Evolutionary conservation across 2,888 invertebrate genomes (phyloP).

Genomic region (Eupithecia vulgata): DNA sequence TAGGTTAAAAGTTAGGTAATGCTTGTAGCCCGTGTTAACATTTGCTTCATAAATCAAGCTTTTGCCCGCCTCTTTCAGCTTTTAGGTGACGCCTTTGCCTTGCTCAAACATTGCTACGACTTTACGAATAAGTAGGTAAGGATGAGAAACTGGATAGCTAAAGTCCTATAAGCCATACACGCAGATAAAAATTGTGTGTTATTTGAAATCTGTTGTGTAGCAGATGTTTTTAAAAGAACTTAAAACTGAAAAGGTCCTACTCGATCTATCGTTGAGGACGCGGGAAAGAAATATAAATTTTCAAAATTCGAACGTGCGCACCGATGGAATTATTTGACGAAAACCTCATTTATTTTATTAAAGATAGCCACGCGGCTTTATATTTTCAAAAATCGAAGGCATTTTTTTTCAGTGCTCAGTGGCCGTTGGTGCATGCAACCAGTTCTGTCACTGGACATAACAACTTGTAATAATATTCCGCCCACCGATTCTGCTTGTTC

Average conservation of each 20-base stretch:
- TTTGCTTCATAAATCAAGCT: slow-evolving; percentile 46
- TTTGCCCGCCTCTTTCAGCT: slow-evolving; percentile 42
- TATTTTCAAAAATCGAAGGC: not conserved
- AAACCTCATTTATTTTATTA: not conserved
- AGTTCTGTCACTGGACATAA: slow-evolving; percentile 71
- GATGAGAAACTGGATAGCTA: no score
- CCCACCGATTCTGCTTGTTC: slow-evolving; percentile 79
- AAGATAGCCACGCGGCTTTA: not conserved
- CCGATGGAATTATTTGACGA: not conserved
- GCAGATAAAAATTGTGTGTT: no score
- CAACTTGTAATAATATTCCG: slow-evolving; percentile 78
- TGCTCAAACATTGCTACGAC: slow-evolving; percentile 31
- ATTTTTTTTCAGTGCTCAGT: slow-evolving; percentile 51
- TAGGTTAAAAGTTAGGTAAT: slow-evolving; percentile 28
- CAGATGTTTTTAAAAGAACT: not conserved
- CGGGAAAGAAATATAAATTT: not conserved
- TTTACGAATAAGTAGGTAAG: not conserved
- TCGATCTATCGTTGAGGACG: not conserved
- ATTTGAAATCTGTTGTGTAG: no score
- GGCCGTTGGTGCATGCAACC: slow-evolving; percentile 62
- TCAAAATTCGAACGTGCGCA: not conserved
- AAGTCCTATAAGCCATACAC: no score
- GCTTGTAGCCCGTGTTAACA: slow-evolving; percentile 34
- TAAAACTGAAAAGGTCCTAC: not conserved
- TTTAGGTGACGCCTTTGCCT: slow-evolving; percentile 49